Conservation (phyloP, 2,888 invertebrate species). For the Microdon myrmicae region DNA sequence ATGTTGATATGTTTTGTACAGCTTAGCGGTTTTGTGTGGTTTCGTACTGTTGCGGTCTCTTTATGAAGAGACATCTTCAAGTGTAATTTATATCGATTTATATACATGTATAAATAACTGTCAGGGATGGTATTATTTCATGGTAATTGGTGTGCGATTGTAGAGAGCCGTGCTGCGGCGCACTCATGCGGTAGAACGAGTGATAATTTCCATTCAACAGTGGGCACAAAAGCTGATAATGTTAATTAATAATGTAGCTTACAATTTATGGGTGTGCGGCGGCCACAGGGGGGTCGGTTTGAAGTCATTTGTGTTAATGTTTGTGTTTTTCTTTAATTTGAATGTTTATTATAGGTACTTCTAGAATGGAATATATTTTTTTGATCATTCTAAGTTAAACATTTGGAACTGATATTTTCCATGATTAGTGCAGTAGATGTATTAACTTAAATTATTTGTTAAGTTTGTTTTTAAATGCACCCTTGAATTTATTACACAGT, state of each 20-base stretch:
- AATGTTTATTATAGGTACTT: conserved; percentile 3
- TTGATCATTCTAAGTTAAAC: too few relatives aligned
- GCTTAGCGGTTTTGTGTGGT: conserved; percentile 39
- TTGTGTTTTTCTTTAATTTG: conserved; percentile 1
- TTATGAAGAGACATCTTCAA: conserved; percentile 22
- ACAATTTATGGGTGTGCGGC: too few relatives aligned
- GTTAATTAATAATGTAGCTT: conserved; percentile 10
- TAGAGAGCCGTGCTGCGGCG: conserved; percentile 11
- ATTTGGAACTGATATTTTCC: too few relatives aligned
- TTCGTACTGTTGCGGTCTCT: conserved; percentile 24
- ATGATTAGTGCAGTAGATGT: too few relatives aligned
- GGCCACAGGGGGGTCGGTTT: too few relatives aligned
- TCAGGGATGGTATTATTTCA: conserved; percentile 3
- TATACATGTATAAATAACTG: conserved; percentile 7
- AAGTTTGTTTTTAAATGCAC: too few relatives aligned
- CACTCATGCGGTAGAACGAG: conserved; percentile 9
- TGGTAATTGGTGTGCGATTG: conserved; percentile 8
- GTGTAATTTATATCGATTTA: conserved; percentile 15
- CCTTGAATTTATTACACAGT: too few relatives aligned
- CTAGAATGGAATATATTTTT: too few relatives aligned
- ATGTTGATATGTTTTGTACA: conserved; percentile 33
- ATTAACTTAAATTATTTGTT: too few relatives aligned
- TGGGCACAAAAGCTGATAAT: conserved; percentile 9
- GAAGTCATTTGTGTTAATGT: background rate
- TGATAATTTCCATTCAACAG: conserved; percentile 28